phyloP scores from a whole-genome alignment of 1,140 invertebrate genomes.

The Patella vulgata region DNA sequence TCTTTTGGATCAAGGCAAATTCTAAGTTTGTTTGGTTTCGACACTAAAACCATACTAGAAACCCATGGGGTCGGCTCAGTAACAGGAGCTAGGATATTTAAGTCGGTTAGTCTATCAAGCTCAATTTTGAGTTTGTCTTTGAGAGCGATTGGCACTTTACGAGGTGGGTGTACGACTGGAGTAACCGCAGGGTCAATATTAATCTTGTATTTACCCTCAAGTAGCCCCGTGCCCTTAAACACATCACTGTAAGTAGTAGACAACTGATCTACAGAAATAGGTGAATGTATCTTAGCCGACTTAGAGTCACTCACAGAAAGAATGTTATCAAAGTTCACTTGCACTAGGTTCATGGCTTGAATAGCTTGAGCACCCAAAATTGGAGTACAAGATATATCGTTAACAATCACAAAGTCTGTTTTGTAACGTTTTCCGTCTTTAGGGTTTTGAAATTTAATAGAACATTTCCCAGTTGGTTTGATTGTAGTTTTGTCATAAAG shows the following conservation, averaged over 20 bases:
- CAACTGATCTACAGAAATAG: conserved; percentile 8
- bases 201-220: conserved; percentile 18
- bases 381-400: neutral
- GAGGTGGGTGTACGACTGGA: conserved; percentile 13
- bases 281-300: neutral
- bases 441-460: neutral
- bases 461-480: too few relatives aligned
- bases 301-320: too few relatives aligned
- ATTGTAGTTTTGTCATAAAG: too few relatives aligned
- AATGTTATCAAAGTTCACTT: too few relatives aligned
- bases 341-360: conserved; percentile 5
- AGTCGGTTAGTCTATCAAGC: conserved; percentile 10
- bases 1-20: conserved; percentile 39
- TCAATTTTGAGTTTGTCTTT: conserved; percentile 13
- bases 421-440: neutral
- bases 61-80: conserved; percentile 49
- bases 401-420: neutral
- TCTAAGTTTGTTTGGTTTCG: conserved; percentile 36
- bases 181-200: conserved; percentile 4
- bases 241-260: conserved; percentile 8
- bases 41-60: conserved; percentile 30
- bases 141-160: conserved; percentile 16
- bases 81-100: conserved; percentile 51
- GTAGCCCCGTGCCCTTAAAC: conserved; percentile 18
- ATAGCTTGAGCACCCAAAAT: conserved; percentile 1